Base-by-base conservation (phyloP, 2,888 invertebrate genomes). In the Lochmaea crataegi region DNA sequence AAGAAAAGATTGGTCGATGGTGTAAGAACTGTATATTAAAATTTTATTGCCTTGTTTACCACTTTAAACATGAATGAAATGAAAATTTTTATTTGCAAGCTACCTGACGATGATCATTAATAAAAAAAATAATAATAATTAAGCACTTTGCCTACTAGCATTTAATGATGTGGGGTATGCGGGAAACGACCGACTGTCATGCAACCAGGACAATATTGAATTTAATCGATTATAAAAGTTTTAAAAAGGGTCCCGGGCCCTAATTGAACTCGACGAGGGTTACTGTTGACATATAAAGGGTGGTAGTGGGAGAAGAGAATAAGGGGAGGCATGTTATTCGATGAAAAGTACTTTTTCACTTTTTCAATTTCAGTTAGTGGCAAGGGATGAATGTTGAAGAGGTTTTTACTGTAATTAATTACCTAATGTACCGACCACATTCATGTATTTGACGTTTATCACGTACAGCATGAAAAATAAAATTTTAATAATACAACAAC, bases 261-360 rank as follows among this genome's bases (percentile, higher is more conserved):
- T 72, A 72, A 72, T 72, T 72, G 69, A 65, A 73, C 53, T 48
- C 65, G 73, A 65, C 69, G 68, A 73, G 73, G 68, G 73, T 65
- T 64, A 72, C 48, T 72, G 68, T 68, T 69, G 69, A 68, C 61
- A 69, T 48, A 60, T 60, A 63, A 63, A 63, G 61, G 16, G 11
- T 18, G 61, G 11, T 14, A 42, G 61, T 63, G 16, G 18, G 41
- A 18, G 18, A 18, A 63, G 61, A 26, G 26, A 11, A 42, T 12
- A 6, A 22, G 42, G 61, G 16, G 22, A 42, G 41, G 41, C 18
- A 63, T 60, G 18, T 38, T 60, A 60, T 38, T 60, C 32, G 18
- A 63, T 53, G 38, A 26, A 38, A 16, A 18, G 42, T 45, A 63
- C 42, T 42, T 63, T 63, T 32, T 41, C n/a, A n/a, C 2, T 61